Conservation (phyloP, 2,113 vertebrate species). For the Pseudorhombus dupliciocellatus region DNA sequence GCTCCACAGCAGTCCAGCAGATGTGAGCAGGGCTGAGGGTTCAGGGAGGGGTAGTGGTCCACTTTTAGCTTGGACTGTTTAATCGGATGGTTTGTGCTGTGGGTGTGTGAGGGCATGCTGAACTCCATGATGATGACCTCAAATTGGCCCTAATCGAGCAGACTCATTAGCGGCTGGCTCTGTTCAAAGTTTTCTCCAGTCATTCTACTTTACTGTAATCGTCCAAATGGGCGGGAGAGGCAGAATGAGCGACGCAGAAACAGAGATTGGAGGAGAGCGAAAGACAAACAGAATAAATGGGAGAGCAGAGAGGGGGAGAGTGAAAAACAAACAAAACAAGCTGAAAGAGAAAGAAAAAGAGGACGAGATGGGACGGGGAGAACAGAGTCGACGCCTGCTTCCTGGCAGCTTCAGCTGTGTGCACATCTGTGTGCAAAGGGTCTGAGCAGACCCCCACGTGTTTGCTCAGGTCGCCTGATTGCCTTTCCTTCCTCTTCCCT, state of each 20-base stretch:
- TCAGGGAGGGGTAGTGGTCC: slow-evolving; percentile 63
- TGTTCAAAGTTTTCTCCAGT: slow-evolving; percentile 69
- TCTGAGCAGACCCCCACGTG: slow-evolving; percentile 76
- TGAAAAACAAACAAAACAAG: slow-evolving; percentile 47
- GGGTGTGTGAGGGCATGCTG: slow-evolving; percentile 65
- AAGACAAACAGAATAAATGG: slow-evolving; percentile 52
- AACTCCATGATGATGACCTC: slow-evolving; percentile 76
- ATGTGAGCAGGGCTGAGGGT: slow-evolving; percentile 67
- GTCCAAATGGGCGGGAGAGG: slow-evolving; percentile 67
- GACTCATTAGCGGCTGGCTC: slow-evolving; percentile 79
- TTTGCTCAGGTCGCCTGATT: slow-evolving; percentile 84
- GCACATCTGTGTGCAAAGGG: slow-evolving; percentile 81
- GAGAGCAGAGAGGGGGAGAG: slow-evolving; percentile 27
- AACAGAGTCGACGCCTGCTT: slow-evolving; percentile 79
- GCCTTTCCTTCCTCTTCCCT: slow-evolving; percentile 85
- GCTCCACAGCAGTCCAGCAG: slow-evolving; percentile 55
- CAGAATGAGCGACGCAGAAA: slow-evolving; percentile 1
- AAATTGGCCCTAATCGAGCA: slow-evolving; percentile 75
- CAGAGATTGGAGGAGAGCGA: slow-evolving; percentile 22
- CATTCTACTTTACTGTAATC: slow-evolving; percentile 70
- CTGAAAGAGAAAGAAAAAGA: slow-evolving; percentile 53
- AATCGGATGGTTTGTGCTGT: slow-evolving; percentile 63
- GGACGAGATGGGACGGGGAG: slow-evolving; percentile 64
- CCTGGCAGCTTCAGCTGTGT: slow-evolving; percentile 83
- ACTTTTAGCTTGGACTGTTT: slow-evolving; percentile 61